These are phyloP conservation scores for Dermatophagoides farinae DNA, from an alignment of 1,140 invertebrate species.

Conservation along the genomic window DNA sequence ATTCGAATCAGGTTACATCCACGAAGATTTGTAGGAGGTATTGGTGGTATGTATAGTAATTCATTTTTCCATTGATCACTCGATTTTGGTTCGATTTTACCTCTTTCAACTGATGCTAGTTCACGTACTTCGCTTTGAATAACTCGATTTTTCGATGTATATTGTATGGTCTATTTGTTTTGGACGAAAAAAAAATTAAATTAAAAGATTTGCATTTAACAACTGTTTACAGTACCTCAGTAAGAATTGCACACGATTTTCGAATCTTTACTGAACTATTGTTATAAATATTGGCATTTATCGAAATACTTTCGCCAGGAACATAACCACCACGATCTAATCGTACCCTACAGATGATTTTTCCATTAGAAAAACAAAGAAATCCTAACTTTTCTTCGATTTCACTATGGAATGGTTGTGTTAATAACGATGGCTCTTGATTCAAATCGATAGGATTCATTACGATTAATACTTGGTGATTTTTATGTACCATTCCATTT, in stretches of 20 bases:
- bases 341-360: conserved; percentile 56
- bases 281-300: conserved; percentile 65
- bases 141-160: conserved; percentile 53
- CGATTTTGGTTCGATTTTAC: conserved; percentile 57
- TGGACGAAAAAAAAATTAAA: conserved; percentile 12
- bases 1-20: conserved; percentile 85
- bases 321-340: conserved; percentile 78
- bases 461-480: conserved; percentile 87
- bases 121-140: conserved; percentile 67
- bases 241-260: conserved; percentile 49
- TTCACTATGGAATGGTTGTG: conserved; percentile 77
- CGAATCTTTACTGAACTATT: conserved; percentile 54
- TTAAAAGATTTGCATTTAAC: neutral
- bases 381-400: conserved; percentile 70
- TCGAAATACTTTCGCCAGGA: conserved; percentile 68
- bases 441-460: conserved; percentile 90
- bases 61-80: conserved; percentile 71
- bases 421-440: conserved; percentile 60
- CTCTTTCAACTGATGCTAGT: conserved; percentile 51
- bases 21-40: conserved; percentile 82
- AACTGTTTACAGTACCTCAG: conserved; percentile 36
- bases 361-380: conserved; percentile 57
- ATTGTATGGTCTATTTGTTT: conserved; percentile 64
- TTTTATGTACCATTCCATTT: conserved; percentile 74
- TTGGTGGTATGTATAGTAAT: conserved; percentile 72